Base-by-base conservation (phyloP, 2,113 vertebrate genomes). In the Varanus komodoensis region DNA sequence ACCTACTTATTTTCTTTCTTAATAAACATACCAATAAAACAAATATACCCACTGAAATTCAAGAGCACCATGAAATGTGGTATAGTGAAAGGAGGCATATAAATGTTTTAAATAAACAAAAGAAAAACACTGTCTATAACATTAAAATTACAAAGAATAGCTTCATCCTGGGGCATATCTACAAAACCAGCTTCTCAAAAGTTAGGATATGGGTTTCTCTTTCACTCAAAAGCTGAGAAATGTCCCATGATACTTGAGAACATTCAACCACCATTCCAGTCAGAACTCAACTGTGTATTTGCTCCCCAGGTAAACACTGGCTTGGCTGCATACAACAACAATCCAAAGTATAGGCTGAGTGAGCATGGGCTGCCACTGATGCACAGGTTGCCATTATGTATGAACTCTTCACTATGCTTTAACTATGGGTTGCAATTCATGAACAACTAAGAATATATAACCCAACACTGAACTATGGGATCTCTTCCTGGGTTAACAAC, bases 1-100 rank as follows among this genome's bases (percentile, higher is more conserved):
- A 84, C 69, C 6, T 64, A 0, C 7, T 84, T 54, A 21, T 88
- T n/a, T 88, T 27, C 8, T 78, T 57, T 44, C 82, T 21, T 89
- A 82, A 93, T 88, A 90, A n/a, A 89, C 21, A 90, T 32, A 80
- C 6, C 80, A 93, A 92, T 73, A 1, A 44, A 87, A 87, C 54
- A 48, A 1, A 78, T 29, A 50, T 1, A 91, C 1, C 71, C 8
- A 89, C 0, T 82, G 8, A 89, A 48, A 92, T 80, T 48, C 84
- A 94, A 91, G 21, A 89, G 32, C 14, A 82, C 17, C 6, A 32
- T 82, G 32, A 82, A 61, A 34, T 82, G 29, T 25, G 23, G 8
- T 48, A 78, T 78, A 61, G 11, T 61, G 57, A 61, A 61, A 61
- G 6, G 57, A 11, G 57, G 57, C 21, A 64, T 19, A 19, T 19